phyloP scores from a whole-genome alignment of 1,140 invertebrate species.

The Zaprionus camerounensis region DNA sequence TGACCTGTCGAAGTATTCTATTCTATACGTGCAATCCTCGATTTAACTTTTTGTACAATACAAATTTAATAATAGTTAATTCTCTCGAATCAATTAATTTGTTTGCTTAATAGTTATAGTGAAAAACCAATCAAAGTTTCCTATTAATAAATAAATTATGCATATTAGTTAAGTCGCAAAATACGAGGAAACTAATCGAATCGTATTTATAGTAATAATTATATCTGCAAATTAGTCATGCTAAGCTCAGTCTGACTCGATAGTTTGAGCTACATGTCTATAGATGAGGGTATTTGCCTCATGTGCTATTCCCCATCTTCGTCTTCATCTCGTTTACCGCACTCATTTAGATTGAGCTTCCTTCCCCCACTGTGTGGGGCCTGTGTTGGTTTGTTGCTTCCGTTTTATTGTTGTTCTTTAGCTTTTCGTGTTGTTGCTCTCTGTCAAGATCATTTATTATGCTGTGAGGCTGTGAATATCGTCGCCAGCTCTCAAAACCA shows the following conservation, averaged over 20 bases:
- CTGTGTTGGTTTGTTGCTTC: conserved; percentile 45
- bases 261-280: not conserved
- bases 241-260: not conserved
- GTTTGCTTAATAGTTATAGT: not conserved
- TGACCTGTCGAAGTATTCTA: not conserved
- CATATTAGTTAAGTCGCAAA: not conserved
- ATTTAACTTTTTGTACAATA: not conserved
- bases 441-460: conserved; percentile 60
- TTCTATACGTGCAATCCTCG: not conserved
- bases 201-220: not conserved
- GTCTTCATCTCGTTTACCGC: conserved; percentile 15
- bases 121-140: not conserved
- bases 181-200: not conserved
- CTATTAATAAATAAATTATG: not conserved
- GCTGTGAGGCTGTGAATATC: conserved; percentile 47
- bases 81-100: not conserved
- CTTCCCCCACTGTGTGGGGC: conserved; percentile 18
- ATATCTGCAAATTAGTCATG: not conserved
- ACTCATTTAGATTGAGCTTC: conserved; percentile 48
- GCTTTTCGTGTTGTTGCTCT: conserved; percentile 24
- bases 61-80: not conserved
- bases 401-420: conserved; percentile 53
- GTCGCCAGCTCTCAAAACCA: conserved; percentile 14
- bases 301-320: too few relatives aligned
- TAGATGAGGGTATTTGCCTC: not conserved